Base-by-base conservation (phyloP, 2,113 vertebrate genomes). In the Smithornis capensis region DNA sequence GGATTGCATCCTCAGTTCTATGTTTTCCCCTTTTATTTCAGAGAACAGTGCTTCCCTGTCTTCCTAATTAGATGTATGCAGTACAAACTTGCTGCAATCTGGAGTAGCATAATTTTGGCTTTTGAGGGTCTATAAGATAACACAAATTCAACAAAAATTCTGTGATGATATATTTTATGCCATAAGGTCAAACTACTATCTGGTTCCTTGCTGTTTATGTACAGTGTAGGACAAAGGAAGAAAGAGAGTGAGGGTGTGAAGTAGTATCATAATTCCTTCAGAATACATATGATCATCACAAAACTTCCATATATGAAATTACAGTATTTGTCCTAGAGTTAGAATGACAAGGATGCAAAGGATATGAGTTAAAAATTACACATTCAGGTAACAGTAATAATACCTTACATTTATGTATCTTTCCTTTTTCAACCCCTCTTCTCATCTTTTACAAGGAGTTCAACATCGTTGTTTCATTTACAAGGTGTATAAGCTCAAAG, bases 201-300 rank as follows among this genome's bases (percentile, higher is more conserved):
- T 38, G 19, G 29, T 50, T 80, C 16, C 31, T 86, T 74, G 45
- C 7, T 40, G 10, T 25, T 87, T 37, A 33, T 18, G 23, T 74
- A n/a, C 22, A 28, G 4, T 27, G 35, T 1, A 60, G 21, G 22
- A 27, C 6, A 44, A 33, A 5, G 19, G 10, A 74, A 65, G 22
- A 77, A 64, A 23, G 13, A 33, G 7, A 40, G 19, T 22, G 14
- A 6, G 8, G 1, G 3, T 77, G 14, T 60, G 38, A 69, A 71
- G 27, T 5, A 44, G 8, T 35, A 17, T 64, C 28, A 24, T 38
- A 33, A 37, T 2, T 1, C 17, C n/a, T 52, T 87, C 42, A 42
- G 8, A 52, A 56, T 70, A n/a, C 11, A 33, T 45, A 19, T 0
- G 0, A 5, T 33, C 1, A 12, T 52, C 55, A 56, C 7, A 67